Evolutionary conservation across 2,113 vertebrate species (phyloP).

Genomic region (Sylvia atricapilla): DNA sequence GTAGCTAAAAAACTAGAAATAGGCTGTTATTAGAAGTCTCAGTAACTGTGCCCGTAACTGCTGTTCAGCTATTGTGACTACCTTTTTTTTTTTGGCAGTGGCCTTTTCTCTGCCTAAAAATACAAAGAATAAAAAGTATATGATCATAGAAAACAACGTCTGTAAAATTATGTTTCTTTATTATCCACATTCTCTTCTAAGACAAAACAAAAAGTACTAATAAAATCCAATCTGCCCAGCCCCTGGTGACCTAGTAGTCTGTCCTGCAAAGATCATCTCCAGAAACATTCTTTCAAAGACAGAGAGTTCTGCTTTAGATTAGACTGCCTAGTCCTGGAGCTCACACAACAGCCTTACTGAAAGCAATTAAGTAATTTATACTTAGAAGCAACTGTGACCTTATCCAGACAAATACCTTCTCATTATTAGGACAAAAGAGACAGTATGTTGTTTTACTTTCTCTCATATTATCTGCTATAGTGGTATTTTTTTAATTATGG

Average conservation of each 20-base stretch:
- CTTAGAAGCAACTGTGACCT: constrained; percentile 46
- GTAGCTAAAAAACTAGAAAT: neutral
- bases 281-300: neutral
- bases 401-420: constrained; percentile 56
- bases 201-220: neutral
- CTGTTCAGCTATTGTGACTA: neutral
- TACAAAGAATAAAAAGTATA: neutral
- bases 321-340: neutral
- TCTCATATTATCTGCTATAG: constrained; percentile 41
- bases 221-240: neutral
- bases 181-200: neutral
- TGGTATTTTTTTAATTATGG: constrained; percentile 53
- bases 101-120: neutral
- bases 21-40: neutral
- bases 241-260: neutral
- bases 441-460: constrained; percentile 57
- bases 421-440: constrained; percentile 64
- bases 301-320: constrained; percentile 29
- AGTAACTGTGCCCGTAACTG: neutral
- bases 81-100: neutral
- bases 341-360: constrained; percentile 26
- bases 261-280: neutral
- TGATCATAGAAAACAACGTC: neutral
- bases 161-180: neutral
- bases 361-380: constrained; percentile 58